Percentiles rank a stretch among this genome's conserved stretches.
phyloP scores from a whole-genome alignment of 2,797 vertebrate genomes.

The Takifugu ocellatus region DNA sequence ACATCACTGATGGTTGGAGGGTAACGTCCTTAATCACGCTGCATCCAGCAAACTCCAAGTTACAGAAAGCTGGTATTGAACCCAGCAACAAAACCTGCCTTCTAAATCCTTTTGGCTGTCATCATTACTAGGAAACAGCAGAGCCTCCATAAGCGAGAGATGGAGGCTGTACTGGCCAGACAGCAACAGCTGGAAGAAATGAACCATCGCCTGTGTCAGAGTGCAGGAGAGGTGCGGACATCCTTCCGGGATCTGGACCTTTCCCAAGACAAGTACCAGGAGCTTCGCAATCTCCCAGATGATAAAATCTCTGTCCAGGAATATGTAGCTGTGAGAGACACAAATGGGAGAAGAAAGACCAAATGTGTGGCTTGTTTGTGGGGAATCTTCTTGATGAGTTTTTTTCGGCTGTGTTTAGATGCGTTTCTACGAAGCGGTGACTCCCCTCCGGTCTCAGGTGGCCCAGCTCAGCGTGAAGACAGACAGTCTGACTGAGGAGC shows the following conservation, averaged over 20 bases:
- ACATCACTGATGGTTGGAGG: conserved; percentile 16
- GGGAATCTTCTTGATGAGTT: neutral
- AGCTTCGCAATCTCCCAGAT: conserved; percentile 83
- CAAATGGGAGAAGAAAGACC: no score
- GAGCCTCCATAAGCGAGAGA: conserved; percentile 90
- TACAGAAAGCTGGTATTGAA: no score
- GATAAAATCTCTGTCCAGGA: conserved; percentile 91
- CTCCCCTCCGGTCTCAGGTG: conserved; percentile 81
- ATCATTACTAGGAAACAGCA: conserved; percentile 84
- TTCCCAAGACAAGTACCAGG: conserved; percentile 82
- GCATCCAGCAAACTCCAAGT: no score
- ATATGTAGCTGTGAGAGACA: conserved; percentile 87
- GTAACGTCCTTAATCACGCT: no score
- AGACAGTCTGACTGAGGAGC: conserved; percentile 78
- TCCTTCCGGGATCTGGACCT: conserved; percentile 88
- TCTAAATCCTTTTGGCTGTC: neutral
- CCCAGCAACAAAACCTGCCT: no score
- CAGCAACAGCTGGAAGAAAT: conserved; percentile 95
- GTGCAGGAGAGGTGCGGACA: conserved; percentile 85
- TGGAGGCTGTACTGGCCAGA: conserved; percentile 87
- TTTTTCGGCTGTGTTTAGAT: conserved; percentile 36
- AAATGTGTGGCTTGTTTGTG: no score
- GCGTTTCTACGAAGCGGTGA: conserved; percentile 85
- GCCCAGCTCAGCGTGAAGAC: conserved; percentile 81
- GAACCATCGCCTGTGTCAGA: conserved; percentile 86